phyloP scores from a whole-genome alignment of 2,888 invertebrate species.

The Lasiommata megera region DNA sequence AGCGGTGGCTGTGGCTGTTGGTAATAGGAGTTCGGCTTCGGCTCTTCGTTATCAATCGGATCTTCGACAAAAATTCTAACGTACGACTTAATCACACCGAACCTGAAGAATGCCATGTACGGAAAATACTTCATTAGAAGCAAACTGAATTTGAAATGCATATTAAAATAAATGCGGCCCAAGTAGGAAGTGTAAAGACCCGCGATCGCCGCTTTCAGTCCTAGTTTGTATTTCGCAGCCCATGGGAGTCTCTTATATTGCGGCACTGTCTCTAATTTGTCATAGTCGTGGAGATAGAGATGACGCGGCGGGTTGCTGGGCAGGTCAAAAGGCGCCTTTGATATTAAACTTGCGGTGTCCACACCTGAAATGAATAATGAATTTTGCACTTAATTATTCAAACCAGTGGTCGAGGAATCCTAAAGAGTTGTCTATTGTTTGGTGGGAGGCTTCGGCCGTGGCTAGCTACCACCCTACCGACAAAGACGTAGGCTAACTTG shows the following conservation, averaged over 20 bases:
- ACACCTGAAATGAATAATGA: conserved; percentile 48
- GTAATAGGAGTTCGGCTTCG: conserved; percentile 60
- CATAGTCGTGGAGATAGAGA: conserved; percentile 64
- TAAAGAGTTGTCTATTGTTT: no score
- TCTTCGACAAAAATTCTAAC: conserved; percentile 80
- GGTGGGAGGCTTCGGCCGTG: no score
- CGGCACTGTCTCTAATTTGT: conserved; percentile 60
- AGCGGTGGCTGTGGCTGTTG: conserved; percentile 38
- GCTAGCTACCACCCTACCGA: no score
- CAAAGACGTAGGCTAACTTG: no score
- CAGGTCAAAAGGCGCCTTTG: conserved; percentile 48
- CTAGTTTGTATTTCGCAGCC: conserved; percentile 52
- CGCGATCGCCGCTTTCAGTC: conserved; percentile 38
- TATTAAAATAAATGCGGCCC: conserved; percentile 83
- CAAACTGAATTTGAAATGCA: conserved; percentile 79
- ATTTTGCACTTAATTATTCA: neutral
- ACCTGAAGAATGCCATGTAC: conserved; percentile 84
- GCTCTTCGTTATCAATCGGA: conserved; percentile 52
- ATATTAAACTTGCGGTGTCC: conserved; percentile 46
- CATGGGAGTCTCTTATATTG: conserved; percentile 62
- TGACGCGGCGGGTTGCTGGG: conserved; percentile 47
- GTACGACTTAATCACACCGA: conserved; percentile 82
- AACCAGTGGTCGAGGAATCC: no score
- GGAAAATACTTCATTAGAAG: conserved; percentile 85
- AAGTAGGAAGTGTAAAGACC: conserved; percentile 65